Conservation (phyloP, 2,113 vertebrate genomes). For the Macquaria ambigua region DNA sequence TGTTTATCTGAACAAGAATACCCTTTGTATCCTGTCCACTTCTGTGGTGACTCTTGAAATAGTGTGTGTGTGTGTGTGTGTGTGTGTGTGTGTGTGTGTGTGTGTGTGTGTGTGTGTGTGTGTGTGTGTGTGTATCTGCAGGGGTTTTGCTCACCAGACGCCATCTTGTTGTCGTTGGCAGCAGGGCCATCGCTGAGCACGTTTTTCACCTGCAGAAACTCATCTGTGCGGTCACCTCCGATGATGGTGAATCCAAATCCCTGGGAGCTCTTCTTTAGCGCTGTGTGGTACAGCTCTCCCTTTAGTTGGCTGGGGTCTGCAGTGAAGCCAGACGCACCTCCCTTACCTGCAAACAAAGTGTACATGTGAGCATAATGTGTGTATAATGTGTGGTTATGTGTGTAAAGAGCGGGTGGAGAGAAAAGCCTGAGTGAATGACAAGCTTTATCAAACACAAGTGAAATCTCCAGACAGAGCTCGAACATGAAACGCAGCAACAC, state of each 20-base stretch:
- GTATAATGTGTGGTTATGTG: background rate
- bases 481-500: conserved; percentile 27
- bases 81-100: background rate
- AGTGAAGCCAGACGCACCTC: conserved; percentile 88
- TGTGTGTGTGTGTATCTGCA: background rate
- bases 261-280: conserved; percentile 93
- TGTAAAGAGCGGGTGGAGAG: background rate
- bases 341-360: conserved; percentile 72
- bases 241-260: conserved; percentile 99
- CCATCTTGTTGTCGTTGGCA: conserved; percentile 95
- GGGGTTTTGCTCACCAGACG: conserved; percentile 87
- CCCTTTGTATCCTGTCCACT: background rate
- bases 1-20: conserved; percentile 3
- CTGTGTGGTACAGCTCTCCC: conserved; percentile 90
- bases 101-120: background rate
- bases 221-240: conserved; percentile 95
- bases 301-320: conserved; percentile 93
- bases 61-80: background rate
- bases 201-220: conserved; percentile 98
- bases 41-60: background rate
- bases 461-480: conserved; percentile 14
- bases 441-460: conserved; percentile 7
- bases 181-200: conserved; percentile 95
- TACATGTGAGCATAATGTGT: background rate
- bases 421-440: conserved; percentile 6